Evolutionary conservation across 2,888 invertebrate genomes (phyloP), one percentile per base, ranked within the genome.

Genomic region (Druceiella hillmani): DNA sequence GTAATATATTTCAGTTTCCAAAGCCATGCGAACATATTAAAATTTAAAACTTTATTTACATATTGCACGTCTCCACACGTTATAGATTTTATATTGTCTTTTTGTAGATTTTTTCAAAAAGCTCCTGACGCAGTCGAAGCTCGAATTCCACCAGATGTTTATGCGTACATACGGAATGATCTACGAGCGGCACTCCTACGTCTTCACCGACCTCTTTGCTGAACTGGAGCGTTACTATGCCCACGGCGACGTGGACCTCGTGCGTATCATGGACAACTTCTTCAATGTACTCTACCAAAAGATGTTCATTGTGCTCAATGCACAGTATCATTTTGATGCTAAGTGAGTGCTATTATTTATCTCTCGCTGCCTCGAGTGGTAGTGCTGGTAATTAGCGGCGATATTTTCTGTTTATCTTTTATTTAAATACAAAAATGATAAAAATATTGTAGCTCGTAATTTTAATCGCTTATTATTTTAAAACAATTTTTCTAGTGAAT

Each of bases 101-200:
- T 53, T 75, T 74, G n/a, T 82, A 93, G 94, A 84, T 55, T 86
- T 88, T 65, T 95, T 95, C 76, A 81, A 81, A 53, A 83, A 86
- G 49, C 77, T 95, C 53, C 72, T 95, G 61, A 75, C 79, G 51
- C 81, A 83, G 49, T 90, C 93, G 13, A 84, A 87, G 52, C 76
- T 76, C 49, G 91, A 88, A 58, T 91, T 97, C 62, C 91, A 97
- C 67, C 81, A 83, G 45, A 95, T 97, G 95, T 97, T 95, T 74
- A 87, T 87, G 57, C 78, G 83, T 50, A 97, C 95, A 0, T 97
- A 97, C 68, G 95, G 95, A 36, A 82, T 91, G 62, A 81, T 95
- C 52, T 97, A 97, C 73, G 87, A 94, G 58, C 87, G 91, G 58
- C 92, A 97, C 64, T 80, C 93, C 7, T 85, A 87, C 57, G 88